These are phyloP conservation scores for Eulemur rufifrons DNA, from an alignment of 2,113 vertebrate species.

Conservation along the genomic window DNA sequence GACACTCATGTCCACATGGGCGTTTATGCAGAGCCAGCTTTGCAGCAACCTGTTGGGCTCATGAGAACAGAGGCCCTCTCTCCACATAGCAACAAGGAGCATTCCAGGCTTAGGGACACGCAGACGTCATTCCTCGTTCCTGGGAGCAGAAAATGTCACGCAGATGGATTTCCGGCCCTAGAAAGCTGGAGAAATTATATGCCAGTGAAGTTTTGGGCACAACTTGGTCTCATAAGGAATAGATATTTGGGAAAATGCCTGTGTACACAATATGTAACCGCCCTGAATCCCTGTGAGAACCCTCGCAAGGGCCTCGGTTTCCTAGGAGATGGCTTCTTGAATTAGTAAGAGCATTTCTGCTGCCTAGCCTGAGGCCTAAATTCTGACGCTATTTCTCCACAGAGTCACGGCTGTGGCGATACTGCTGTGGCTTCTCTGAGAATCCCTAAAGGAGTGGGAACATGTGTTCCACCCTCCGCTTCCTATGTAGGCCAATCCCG, in stretches of 20 bases:
- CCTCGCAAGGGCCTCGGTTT: not conserved
- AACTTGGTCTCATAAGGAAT: not conserved
- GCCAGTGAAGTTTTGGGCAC: not conserved
- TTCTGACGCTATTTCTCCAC: not conserved
- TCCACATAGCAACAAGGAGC: not conserved
- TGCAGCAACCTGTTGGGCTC: not conserved
- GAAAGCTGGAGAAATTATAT: conserved; percentile 25
- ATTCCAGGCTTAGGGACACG: accelerated
- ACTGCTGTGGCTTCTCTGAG: not conserved
- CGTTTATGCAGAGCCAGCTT: not conserved
- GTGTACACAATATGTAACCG: not conserved
- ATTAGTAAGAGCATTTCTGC: conserved; percentile 21
- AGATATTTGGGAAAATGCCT: not conserved
- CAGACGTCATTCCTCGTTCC: not conserved
- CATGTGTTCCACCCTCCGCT: not conserved
- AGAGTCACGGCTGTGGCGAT: not conserved
- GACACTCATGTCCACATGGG: accelerated
- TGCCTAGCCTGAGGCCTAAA: not conserved
- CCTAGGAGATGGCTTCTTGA: conserved; percentile 61
- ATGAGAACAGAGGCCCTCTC: not conserved
- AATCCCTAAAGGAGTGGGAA: not conserved
- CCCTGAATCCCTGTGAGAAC: not conserved
- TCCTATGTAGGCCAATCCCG: not conserved
- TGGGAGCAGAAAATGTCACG: conserved; percentile 16
- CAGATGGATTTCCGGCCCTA: conserved; percentile 26